Base-by-base conservation (phyloP, 2,797 vertebrate species). In the Xenops minutus region DNA sequence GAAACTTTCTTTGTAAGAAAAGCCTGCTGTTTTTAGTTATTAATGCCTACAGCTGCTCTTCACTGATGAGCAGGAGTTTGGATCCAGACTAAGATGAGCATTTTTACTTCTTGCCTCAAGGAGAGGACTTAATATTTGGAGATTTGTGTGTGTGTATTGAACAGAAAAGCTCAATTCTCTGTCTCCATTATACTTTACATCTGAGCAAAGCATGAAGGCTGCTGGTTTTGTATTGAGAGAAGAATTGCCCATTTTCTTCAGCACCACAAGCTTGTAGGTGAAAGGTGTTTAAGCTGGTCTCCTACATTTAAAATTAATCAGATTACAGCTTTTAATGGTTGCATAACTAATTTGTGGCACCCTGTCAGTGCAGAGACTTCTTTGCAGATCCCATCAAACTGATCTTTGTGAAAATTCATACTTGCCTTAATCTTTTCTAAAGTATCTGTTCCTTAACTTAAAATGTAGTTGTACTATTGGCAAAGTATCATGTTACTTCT, bases 381-480 rank as follows among this genome's bases (percentile, higher is more conserved):
- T 17, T 89, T 69, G 30, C 71, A 73, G 52, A 81, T 86, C 73
- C 41, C 29, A 36, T 90, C 79, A 81, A 84, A 82, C 80, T 85
- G 88, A 62, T 69, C 74, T 81, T 76, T 94, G 43, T 80, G 74
- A 91, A 64, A n/a, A 82, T 68, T 87, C 63, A 49, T 49, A 66
- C 88, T 94, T 95, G 74, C 34, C 46, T 82, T 92, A 77, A 80
- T 82, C 92, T 84, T 63, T 90, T 61, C 83, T 91, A 44, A 93
- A 92, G 58, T 80, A 79, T 5, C 41, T 86, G 1, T 80, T 85
- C 93, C 88, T 92, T 92, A 76, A 86, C 74, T 85, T 86, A 82
- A 86, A 83, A 54, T 34, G 34, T 71, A 68, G 63, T 43, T 73
- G 59, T 10, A 79, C 69, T 91, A 5, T 59, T 8, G 5, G 48